A percentile compares a stretch with the other conserved stretches of the same genome.
Evolutionary conservation across 2,888 invertebrate species (phyloP).

Genomic region (Pheosia gnoma): DNA sequence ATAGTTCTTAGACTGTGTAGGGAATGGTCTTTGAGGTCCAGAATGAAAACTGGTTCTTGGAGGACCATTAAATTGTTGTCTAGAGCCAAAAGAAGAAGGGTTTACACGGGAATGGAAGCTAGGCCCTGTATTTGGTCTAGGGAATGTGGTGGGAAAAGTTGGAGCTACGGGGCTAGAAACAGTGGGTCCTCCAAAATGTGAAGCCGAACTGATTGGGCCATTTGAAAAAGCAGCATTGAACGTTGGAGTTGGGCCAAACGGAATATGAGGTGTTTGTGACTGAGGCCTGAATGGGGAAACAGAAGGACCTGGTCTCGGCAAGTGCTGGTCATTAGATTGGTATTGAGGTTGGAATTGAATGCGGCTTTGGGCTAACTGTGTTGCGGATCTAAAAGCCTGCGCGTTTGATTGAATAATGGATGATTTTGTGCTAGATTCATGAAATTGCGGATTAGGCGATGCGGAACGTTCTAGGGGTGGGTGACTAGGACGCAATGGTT

Average conservation of each 20-base stretch:
- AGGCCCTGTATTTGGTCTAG: constrained; percentile 62
- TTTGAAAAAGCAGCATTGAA: constrained; percentile 61
- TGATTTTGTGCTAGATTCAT: constrained; percentile 53
- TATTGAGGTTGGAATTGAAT: constrained; percentile 78
- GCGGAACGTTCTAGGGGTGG: constrained; percentile 60
- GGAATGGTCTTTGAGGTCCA: constrained; percentile 83
- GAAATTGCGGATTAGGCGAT: constrained; percentile 55
- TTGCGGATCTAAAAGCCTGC: constrained; percentile 58
- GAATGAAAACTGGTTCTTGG: constrained; percentile 74
- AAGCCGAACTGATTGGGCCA: constrained; percentile 56
- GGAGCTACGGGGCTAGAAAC: constrained; percentile 63
- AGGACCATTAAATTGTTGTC: constrained; percentile 73
- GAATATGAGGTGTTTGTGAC: constrained; percentile 56
- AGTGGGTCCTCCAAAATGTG: constrained; percentile 63
- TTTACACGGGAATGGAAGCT: constrained; percentile 63
- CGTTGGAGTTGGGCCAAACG: constrained; percentile 63
- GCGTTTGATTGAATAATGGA: constrained; percentile 48
- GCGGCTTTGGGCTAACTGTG: constrained; percentile 71
- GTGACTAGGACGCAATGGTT: constrained; percentile 55
- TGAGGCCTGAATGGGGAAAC: constrained; percentile 69
- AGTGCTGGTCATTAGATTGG: constrained; percentile 70
- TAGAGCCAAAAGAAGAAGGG: constrained; percentile 57
- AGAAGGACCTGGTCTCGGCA: constrained; percentile 74
- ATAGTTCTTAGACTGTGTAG: constrained; percentile 64
- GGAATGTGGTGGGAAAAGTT: constrained; percentile 60